Evolutionary conservation across 2,797 vertebrate genomes (phyloP).

Genomic region (Chelon auratus): DNA sequence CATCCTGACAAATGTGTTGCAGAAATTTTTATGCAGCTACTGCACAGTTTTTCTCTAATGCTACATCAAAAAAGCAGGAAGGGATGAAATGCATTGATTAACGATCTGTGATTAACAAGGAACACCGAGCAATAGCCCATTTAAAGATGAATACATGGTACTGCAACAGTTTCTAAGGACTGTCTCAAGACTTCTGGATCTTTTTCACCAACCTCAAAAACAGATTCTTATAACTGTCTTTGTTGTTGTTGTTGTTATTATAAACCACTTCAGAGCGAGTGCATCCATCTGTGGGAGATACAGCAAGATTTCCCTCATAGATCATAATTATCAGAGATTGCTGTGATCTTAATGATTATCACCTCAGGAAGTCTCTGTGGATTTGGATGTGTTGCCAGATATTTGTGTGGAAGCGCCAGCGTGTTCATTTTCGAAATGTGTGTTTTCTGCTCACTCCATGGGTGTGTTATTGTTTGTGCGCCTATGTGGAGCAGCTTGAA

Average conservation of each 20-base stretch:
- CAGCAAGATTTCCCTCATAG: slow-evolving; percentile 41
- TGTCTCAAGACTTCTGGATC: slow-evolving; percentile 68
- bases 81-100: slow-evolving; percentile 1
- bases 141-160: slow-evolving; percentile 20
- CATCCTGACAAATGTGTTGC: too few relatives aligned
- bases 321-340: slow-evolving; percentile 58
- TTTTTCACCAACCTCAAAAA: slow-evolving; percentile 64
- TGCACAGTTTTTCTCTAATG: slow-evolving; percentile 6
- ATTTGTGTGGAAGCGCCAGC: slow-evolving; percentile 22
- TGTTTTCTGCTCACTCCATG: slow-evolving; percentile 36
- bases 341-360: slow-evolving; percentile 62
- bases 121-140: slow-evolving; percentile 20
- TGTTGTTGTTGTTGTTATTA: slow-evolving; percentile 61
- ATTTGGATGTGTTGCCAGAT: slow-evolving; percentile 49
- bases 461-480: slow-evolving; percentile 65
- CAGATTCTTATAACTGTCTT: slow-evolving; percentile 56
- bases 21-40: background rate
- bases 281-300: slow-evolving; percentile 29
- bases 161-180: slow-evolving; percentile 19
- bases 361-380: slow-evolving; percentile 39
- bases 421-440: slow-evolving; percentile 37
- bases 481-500: slow-evolving; percentile 66
- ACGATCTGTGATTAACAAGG: slow-evolving; percentile 28
- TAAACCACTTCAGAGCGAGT: slow-evolving; percentile 32
- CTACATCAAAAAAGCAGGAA: background rate